Evolutionary conservation across 64 coral and sea anemone species (phyloP).

Genomic region (Montipora efflorescens): DNA sequence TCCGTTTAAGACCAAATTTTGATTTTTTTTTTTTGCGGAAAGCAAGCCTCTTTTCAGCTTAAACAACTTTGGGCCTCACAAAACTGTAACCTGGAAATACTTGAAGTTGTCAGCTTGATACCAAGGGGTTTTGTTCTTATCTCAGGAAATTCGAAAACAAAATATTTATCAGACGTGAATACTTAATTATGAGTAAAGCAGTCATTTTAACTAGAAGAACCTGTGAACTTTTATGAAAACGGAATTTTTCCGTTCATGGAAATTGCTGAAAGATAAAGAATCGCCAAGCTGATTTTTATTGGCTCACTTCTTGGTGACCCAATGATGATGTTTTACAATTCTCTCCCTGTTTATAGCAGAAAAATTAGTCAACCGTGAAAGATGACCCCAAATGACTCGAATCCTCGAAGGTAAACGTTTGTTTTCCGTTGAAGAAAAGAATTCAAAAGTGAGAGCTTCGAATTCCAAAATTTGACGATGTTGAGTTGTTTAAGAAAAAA

Average conservation of each 20-base stretch:
- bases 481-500: not conserved
- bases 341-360: not conserved
- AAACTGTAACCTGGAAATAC: no score
- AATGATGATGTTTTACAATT: not conserved
- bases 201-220: no score
- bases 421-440: not conserved
- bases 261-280: not conserved
- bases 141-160: not conserved
- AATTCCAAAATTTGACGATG: not conserved
- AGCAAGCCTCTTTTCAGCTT: no score
- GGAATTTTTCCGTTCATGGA: not conserved
- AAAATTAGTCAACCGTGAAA: constrained; percentile 34
- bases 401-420: not conserved
- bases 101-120: not conserved
- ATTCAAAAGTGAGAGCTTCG: not conserved
- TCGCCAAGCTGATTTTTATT: not conserved
- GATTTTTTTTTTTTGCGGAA: no score
- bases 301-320: not conserved
- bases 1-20: no score
- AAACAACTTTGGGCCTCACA: no score
- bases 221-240: no score
- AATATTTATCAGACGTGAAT: constrained; percentile 14
- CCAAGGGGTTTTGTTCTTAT: not conserved
- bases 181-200: not conserved
- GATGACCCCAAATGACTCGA: not conserved